phyloP scores from a whole-genome alignment of 2,888 invertebrate species.

The Cephus rjabovi region DNA sequence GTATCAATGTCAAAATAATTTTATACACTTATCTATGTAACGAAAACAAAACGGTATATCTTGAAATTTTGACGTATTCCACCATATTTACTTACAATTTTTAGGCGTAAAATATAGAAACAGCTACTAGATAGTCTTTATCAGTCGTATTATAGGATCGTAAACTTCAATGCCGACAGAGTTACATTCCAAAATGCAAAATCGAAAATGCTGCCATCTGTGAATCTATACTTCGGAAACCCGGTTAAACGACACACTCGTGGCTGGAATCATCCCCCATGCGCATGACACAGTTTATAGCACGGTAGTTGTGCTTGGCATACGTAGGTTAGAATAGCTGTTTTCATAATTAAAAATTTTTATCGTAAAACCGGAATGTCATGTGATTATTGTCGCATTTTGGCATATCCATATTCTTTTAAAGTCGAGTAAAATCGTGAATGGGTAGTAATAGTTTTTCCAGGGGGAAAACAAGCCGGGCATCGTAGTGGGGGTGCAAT shows the following conservation, averaged over 20 bases:
- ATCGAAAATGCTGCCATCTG: too few relatives aligned
- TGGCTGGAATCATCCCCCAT: too few relatives aligned
- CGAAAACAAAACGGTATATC: background rate
- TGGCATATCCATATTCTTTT: background rate
- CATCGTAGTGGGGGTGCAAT: constrained; percentile 22
- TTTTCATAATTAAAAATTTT: constrained; percentile 48
- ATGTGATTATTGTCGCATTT: constrained; percentile 37
- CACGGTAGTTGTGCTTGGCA: constrained; percentile 25
- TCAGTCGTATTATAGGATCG: too few relatives aligned
- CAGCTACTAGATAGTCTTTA: too few relatives aligned
- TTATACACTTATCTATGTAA: background rate
- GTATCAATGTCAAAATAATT: background rate
- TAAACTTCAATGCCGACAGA: too few relatives aligned
- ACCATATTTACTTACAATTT: background rate
- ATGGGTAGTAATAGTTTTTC: background rate
- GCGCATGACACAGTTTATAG: too few relatives aligned
- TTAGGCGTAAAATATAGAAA: too few relatives aligned
- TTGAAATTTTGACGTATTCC: background rate
- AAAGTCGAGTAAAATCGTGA: background rate
- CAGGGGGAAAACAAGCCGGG: background rate
- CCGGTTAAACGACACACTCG: too few relatives aligned
- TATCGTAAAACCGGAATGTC: constrained; percentile 36
- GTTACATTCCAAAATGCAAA: too few relatives aligned
- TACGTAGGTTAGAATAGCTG: constrained; percentile 52
- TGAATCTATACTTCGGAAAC: too few relatives aligned